Conservation (phyloP, 2,797 vertebrate genomes). For the Sebastes itinus region DNA sequence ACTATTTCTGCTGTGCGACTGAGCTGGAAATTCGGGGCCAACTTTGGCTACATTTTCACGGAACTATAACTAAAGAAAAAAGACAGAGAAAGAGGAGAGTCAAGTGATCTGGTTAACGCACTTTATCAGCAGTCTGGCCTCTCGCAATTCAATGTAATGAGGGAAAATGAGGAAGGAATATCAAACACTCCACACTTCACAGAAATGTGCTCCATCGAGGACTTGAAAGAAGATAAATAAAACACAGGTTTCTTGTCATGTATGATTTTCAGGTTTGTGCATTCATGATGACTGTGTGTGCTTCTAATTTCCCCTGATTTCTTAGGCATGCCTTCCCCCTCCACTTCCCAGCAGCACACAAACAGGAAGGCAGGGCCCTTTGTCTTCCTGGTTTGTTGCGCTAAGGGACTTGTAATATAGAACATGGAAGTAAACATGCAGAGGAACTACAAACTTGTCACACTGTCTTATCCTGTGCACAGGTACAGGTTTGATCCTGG, state of each 20-base stretch:
- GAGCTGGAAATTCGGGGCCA: neutral
- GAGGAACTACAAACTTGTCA: conserved; percentile 7
- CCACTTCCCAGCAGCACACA: conserved; percentile 57
- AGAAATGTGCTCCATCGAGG: neutral
- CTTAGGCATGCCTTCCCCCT: conserved; percentile 46
- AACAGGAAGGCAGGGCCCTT: conserved; percentile 74
- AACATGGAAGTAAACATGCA: conserved; percentile 47
- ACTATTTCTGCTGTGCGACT: too few species aligned
- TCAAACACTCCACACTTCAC: conserved; percentile 5
- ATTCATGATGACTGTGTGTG: neutral
- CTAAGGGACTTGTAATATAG: conserved; percentile 49
- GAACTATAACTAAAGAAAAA: neutral
- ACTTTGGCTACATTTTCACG: neutral
- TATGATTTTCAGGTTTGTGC: neutral
- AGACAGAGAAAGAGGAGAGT: neutral
- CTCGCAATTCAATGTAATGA: conserved; percentile 15
- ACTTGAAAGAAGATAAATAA: neutral
- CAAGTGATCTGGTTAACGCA: neutral
- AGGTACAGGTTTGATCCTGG: neutral
- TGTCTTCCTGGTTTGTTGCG: conserved; percentile 63
- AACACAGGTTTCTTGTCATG: neutral
- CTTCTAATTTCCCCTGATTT: conserved; percentile 44
- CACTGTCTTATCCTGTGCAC: conserved; percentile 7
- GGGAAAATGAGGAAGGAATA: conserved; percentile 1
- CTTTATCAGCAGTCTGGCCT: neutral